These are phyloP conservation scores for Hippopotamyrus pictus DNA, from an alignment of 2,797 vertebrate genomes.

Conservation along the genomic window DNA sequence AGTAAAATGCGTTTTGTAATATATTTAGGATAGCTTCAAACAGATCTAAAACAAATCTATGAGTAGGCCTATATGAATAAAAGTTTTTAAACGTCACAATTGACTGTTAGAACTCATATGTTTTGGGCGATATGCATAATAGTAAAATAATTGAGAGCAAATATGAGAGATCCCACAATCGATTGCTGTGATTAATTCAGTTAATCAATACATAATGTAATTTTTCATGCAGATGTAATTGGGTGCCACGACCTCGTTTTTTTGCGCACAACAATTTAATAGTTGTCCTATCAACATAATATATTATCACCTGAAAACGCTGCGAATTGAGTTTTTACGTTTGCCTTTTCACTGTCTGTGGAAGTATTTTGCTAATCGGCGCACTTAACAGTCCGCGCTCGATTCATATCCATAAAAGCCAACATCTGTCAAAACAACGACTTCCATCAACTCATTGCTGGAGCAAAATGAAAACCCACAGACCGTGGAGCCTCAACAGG, in stretches of 20 bases:
- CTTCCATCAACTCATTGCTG: background rate
- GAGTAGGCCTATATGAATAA: background rate
- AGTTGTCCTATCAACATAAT: background rate
- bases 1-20: background rate
- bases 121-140: background rate
- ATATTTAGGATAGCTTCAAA: background rate
- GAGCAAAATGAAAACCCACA: background rate
- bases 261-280: background rate
- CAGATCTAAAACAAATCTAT: background rate
- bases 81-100: background rate
- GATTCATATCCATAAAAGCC: background rate
- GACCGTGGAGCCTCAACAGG: background rate
- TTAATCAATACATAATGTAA: background rate
- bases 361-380: background rate
- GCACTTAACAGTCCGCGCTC: background rate
- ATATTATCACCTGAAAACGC: background rate
- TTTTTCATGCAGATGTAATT: background rate
- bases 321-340: background rate
- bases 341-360: background rate
- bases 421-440: background rate
- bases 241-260: background rate
- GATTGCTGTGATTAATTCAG: background rate
- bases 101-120: background rate
- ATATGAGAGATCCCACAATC: background rate
- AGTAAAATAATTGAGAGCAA: background rate